Base-by-base conservation (phyloP, 2,113 vertebrate genomes). In the Microcebus ravelobensis region DNA sequence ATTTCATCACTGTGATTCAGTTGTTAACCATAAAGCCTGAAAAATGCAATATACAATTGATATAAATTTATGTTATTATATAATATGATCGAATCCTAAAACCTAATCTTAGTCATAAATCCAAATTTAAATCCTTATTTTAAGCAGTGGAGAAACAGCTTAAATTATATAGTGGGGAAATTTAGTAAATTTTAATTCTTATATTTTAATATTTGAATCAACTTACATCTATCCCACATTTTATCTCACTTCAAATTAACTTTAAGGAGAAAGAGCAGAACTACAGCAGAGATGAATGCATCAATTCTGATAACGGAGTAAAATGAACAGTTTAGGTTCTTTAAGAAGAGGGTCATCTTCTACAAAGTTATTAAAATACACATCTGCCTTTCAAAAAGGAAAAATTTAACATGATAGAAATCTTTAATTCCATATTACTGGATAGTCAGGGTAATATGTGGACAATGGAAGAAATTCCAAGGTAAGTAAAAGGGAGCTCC, bases 151-250 rank as follows among this genome's bases (percentile, higher is more conserved):
- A 48, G 23, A 93, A 70, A 80, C 18, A 39, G n/a, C 21, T 92
- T 85, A 93, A 71, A 71, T 71, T 83, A 57, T 25, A 50, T 27
- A 83, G 21, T 42, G 45, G 42, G 1, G 2, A 79, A 65, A 52
- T 82, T 57, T 83, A 76, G 23, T 52, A 36, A 95, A 52, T 89
- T 90, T 93, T 57, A 87, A 93, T 68, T 76, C 70, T 95, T 89
- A 77, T 57, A 15, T 94, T 91, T 71, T 85, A 67, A 90, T 94
- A 61, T n/a, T 68, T 89, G 79, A 96, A 91, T 77, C 39, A 76
- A 48, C 14, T 67, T 48, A 36, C 59, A 8, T 36, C 42, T 71
- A 71, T 7, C n/a, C 25, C 31, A 86, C 14, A 89, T 91, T 93
- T 87, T 18, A 85, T 71, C 86, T 81, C 31, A 94, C 17, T 80